Conservation (phyloP, 37 sponge, comb jelly and placozoan species). For the Aplysina aerophoba region DNA sequence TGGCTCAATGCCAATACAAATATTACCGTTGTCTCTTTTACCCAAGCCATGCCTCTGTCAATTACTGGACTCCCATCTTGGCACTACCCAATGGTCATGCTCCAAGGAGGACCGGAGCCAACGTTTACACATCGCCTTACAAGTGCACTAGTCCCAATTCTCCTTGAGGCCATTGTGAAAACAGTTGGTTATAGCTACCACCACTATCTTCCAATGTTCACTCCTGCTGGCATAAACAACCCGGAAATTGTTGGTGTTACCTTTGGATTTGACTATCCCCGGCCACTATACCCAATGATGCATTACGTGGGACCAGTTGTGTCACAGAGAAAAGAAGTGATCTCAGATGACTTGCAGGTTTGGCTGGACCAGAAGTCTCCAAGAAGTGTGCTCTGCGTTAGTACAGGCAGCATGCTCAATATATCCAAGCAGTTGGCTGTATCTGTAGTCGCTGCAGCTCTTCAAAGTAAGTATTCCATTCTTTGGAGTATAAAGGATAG, state of each 20-base stretch:
- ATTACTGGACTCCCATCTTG: neutral
- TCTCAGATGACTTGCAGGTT: neutral
- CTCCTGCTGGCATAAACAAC: neutral
- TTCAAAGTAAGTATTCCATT: conserved; percentile 1
- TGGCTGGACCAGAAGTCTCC: conserved; percentile 26
- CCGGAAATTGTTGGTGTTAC: neutral
- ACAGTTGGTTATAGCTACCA: too few species aligned
- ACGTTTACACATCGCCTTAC: too few species aligned
- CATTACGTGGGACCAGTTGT: conserved; percentile 38
- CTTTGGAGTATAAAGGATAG: conserved; percentile 26
- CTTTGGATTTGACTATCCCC: conserved; percentile 40
- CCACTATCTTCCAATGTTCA: neutral
- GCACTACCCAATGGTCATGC: neutral
- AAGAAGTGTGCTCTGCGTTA: conserved; percentile 31
- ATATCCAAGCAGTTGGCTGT: neutral
- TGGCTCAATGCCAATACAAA: neutral
- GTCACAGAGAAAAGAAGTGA: neutral
- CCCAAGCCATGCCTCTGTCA: neutral
- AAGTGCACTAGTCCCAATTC: too few species aligned
- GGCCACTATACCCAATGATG: conserved; percentile 10
- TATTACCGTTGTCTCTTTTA: neutral
- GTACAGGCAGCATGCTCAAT: conserved; percentile 26
- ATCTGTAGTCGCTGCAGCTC: conserved; percentile 4
- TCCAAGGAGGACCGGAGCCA: too few species aligned
- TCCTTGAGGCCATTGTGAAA: too few species aligned